These are phyloP conservation scores for Proctacanthus coquilletti DNA, from an alignment of 1,140 invertebrate genomes.

Conservation along the genomic window DNA sequence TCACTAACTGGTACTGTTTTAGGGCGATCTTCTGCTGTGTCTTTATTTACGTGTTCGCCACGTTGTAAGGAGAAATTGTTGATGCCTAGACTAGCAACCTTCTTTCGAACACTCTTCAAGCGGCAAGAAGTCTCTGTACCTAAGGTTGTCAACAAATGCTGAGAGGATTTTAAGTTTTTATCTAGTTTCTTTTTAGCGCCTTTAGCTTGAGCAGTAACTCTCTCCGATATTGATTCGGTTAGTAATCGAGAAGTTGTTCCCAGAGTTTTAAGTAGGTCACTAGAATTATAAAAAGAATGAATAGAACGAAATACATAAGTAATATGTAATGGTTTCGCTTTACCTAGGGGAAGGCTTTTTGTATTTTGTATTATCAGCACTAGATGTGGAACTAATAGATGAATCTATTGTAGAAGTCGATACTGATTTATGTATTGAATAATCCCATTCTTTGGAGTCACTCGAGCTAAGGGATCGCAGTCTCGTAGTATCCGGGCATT, in stretches of 20 bases:
- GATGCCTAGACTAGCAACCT: constrained; percentile 11
- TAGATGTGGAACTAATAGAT: too few species aligned
- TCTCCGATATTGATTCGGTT: constrained; percentile 24
- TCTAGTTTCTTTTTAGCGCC: constrained; percentile 23
- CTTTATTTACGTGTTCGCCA: constrained; percentile 6
- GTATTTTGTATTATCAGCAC: too few species aligned
- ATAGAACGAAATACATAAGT: not conserved
- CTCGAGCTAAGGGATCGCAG: too few species aligned
- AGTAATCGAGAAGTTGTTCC: constrained; percentile 25
- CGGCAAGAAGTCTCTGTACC: constrained; percentile 17
- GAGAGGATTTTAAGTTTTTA: constrained; percentile 23
- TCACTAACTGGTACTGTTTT: constrained; percentile 24
- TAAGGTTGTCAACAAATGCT: constrained; percentile 17
- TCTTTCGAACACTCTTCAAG: constrained; percentile 17
- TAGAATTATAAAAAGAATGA: constrained; percentile 8
- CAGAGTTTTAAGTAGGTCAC: constrained; percentile 21
- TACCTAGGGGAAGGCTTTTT: not conserved
- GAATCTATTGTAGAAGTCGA: too few species aligned
- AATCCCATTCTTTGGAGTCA: too few species aligned
- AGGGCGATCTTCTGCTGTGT: constrained; percentile 12
- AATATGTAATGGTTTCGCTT: not conserved
- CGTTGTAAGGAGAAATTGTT: constrained; percentile 11
- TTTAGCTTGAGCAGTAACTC: constrained; percentile 19
- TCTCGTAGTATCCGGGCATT: too few species aligned
- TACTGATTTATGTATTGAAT: too few species aligned